Evolutionary conservation across 2,113 vertebrate species (phyloP).

Genomic region (Scolopax mira): DNA sequence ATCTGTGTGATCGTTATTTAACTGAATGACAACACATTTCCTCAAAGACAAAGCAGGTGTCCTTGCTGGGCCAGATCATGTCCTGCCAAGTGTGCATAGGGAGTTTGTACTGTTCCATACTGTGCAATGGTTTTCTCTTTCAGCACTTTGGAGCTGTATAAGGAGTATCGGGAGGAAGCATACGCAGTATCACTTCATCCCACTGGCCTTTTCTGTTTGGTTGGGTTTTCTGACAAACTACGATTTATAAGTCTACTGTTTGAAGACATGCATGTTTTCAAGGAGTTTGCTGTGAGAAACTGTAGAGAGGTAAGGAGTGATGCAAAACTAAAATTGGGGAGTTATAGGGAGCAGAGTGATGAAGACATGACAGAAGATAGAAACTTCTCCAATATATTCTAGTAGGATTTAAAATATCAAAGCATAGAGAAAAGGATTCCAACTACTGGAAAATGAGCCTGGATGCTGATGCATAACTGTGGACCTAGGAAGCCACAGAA

Average conservation of each 20-base stretch:
- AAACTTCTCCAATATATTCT: background rate
- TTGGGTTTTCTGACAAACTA: conserved; percentile 92
- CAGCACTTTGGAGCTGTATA: conserved; percentile 87
- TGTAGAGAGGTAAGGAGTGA: conserved; percentile 84
- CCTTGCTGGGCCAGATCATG: background rate
- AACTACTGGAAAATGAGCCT: background rate
- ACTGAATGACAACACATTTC: background rate
- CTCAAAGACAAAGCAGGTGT: background rate
- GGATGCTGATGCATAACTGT: background rate
- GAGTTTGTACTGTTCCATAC: background rate
- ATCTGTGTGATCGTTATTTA: background rate
- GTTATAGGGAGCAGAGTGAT: background rate
- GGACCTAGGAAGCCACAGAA: background rate
- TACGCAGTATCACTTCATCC: conserved; percentile 89
- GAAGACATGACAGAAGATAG: background rate
- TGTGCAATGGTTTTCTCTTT: background rate
- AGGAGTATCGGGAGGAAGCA: conserved; percentile 88
- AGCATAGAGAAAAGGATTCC: background rate
- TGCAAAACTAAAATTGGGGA: background rate
- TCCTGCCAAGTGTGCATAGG: background rate
- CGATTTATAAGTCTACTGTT: conserved; percentile 89
- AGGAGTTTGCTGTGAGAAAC: conserved; percentile 86
- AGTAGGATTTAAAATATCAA: background rate
- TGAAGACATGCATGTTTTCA: conserved; percentile 86
- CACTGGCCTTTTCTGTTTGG: conserved; percentile 86